A percentile compares a stretch with the other conserved stretches of the same genome.
Conservation (phyloP, 1,140 invertebrate species). For the Andricus grossulariae region DNA sequence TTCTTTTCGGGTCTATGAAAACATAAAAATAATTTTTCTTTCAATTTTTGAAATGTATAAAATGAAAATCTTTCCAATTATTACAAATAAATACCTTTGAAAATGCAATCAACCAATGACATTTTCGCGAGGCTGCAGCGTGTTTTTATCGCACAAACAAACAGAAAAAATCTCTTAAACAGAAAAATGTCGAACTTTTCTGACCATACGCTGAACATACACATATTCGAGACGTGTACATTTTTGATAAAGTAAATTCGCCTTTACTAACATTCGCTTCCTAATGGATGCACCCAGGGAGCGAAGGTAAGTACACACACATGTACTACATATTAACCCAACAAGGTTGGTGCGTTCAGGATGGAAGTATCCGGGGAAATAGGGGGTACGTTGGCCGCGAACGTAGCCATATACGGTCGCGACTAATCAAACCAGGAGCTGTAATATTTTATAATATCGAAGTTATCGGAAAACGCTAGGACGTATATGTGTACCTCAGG, state of each 20-base stretch:
- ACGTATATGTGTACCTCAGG: conserved; percentile 13
- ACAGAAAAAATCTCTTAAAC: too few species aligned
- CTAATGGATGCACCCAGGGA: background rate
- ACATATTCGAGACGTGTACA: background rate
- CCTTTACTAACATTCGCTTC: background rate
- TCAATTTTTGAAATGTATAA: too few species aligned
- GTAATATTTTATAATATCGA: conserved; percentile 55
- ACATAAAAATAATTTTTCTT: too few species aligned
- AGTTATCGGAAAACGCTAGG: conserved; percentile 33
- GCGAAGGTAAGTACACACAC: conserved; percentile 5
- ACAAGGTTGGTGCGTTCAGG: conserved; percentile 15
- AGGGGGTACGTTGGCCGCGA: conserved; percentile 40
- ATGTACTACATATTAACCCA: background rate
- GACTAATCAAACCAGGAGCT: conserved; percentile 36
- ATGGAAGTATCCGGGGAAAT: conserved; percentile 35
- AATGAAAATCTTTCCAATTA: too few species aligned
- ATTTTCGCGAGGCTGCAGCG: too few species aligned
- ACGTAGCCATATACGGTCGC: conserved; percentile 36
- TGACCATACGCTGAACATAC: background rate
- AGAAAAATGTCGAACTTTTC: too few species aligned
- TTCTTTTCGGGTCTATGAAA: too few species aligned
- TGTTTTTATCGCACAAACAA: too few species aligned
- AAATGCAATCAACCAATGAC: too few species aligned
- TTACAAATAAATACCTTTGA: too few species aligned
- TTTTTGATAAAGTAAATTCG: background rate